phyloP scores from a whole-genome alignment of 2,797 vertebrate species.

The Falco biarmicus region DNA sequence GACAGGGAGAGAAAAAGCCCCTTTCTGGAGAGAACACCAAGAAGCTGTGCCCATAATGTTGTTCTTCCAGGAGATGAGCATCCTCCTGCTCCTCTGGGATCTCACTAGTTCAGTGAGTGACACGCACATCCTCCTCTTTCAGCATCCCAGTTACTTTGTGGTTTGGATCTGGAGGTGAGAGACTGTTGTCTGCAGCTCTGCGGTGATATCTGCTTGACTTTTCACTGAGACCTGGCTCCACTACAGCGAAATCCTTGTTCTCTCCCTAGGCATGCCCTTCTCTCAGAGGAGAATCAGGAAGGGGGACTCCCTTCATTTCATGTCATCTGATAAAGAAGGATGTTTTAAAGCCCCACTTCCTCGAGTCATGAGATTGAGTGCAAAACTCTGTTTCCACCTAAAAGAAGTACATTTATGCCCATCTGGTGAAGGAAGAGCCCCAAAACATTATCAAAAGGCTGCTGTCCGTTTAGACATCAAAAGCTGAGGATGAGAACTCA shows the following conservation, averaged over 20 bases:
- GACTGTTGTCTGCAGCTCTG: background rate
- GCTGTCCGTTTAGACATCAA: background rate
- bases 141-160: background rate
- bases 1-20: background rate
- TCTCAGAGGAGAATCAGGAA: background rate
- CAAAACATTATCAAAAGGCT: background rate
- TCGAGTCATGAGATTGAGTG: background rate
- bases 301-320: background rate
- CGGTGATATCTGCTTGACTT: background rate
- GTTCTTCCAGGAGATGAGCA: background rate
- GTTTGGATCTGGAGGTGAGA: background rate
- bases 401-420: background rate
- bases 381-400: background rate
- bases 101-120: rapidly evolving
- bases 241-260: background rate
- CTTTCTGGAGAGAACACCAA: background rate
- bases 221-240: background rate
- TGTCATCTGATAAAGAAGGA: background rate
- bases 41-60: background rate
- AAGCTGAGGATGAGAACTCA: background rate
- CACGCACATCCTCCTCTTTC: background rate
- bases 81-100: background rate
- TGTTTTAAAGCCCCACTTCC: background rate
- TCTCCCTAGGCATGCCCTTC: background rate
- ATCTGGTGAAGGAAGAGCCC: background rate